Conservation (phyloP, 2,888 invertebrate genomes). For the Folsomia manolachei region DNA sequence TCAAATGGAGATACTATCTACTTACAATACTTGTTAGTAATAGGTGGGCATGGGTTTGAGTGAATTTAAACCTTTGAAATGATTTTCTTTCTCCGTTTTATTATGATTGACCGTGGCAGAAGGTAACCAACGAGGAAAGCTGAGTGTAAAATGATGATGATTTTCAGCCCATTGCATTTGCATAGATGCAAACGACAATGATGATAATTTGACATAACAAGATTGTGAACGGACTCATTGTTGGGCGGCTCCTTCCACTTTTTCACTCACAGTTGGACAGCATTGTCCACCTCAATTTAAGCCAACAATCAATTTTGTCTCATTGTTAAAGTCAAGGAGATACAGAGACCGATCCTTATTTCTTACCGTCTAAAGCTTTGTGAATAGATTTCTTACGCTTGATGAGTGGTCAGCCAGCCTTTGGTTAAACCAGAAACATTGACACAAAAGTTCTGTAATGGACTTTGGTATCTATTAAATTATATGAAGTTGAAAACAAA, state of each 20-base stretch:
- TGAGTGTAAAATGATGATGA: not conserved
- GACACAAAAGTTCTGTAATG: not conserved
- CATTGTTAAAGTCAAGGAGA: not conserved
- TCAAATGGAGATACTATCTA: no score
- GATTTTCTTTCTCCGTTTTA: not conserved
- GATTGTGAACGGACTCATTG: not conserved
- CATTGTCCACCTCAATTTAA: slow-evolving; percentile 7
- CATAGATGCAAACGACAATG: not conserved
- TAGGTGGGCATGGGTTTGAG: no score
- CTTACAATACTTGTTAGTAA: no score
- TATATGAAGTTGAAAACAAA: not conserved
- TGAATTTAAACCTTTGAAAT: no score
- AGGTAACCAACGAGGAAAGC: not conserved
- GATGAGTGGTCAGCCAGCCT: slow-evolving; percentile 1
- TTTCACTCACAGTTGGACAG: slow-evolving; percentile 10
- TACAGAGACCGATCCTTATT: not conserved
- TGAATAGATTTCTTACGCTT: not conserved
- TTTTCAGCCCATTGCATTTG: not conserved
- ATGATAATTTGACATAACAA: slow-evolving; percentile 1
- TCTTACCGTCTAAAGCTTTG: not conserved
- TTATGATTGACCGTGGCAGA: not conserved
- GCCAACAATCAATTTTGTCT: slow-evolving; percentile 9
- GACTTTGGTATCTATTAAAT: no score
- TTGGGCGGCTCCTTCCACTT: slow-evolving; percentile 7
- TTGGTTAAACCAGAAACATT: not conserved